Base-by-base conservation (phyloP, 2,888 invertebrate species). In the Rhingia campestris region DNA sequence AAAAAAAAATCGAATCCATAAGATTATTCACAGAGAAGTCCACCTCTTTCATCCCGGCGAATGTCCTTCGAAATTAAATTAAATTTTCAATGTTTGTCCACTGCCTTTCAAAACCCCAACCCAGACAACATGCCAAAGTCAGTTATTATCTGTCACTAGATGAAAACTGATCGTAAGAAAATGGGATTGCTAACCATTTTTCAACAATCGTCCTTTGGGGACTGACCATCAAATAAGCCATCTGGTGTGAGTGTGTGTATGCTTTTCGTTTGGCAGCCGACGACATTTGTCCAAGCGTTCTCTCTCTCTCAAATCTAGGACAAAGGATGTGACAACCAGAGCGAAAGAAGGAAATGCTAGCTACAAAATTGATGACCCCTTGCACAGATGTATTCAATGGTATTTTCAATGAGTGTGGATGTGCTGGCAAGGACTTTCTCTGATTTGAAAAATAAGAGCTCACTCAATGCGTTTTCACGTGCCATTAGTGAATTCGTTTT, bases 41-140 rank as follows among this genome's bases (percentile, higher is more conserved):
- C 43, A 32, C 61, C 35, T 37, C 45, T 30, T n/a, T 30, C 10
- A 22, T 22, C 22, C 22, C 22, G 22, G 22, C 1, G 14, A 73
- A 73, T 67, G 66, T 63, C 74, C 74, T 74, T 80, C 63, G 66
- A 61, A 80, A 80, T 74, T 74, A 80, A 80, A 80, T 74, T 80
- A 80, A 80, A 74, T 80, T 67, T 74, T 41, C 66, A 35, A 67
- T 54, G 54, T 51, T 6, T 32, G 12, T 35, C 0, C 10, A 10
- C 3, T 54, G 33, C 49, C 47, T 51, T 56, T 35, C 30, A 32
- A 14, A 54, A 61, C 53, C 35, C 41, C 41, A 14, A 30, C 10
- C n/a, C 47, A n/a, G 47, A 47, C 56, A 79, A 47, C 51, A 72
- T 59, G 73, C 66, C 79, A 73, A 79, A 73, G 73, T 33, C 75